These are phyloP conservation scores for Clepsis dumicolana DNA, from an alignment of 2,888 invertebrate species.

Conservation along the genomic window DNA sequence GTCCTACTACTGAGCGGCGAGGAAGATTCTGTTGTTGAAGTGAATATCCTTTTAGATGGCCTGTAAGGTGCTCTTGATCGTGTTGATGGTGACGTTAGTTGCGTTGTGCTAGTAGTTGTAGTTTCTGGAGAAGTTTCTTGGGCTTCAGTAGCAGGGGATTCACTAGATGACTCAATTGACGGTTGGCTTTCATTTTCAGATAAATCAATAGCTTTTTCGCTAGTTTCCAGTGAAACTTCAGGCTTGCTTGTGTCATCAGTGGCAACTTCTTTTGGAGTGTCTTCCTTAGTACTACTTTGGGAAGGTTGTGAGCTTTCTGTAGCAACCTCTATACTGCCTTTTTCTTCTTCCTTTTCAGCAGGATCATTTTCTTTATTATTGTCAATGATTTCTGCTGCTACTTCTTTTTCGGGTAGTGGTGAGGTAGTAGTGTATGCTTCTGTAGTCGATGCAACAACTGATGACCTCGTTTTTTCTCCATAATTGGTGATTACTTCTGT, in stretches of 20 bases:
- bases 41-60: constrained; percentile 73
- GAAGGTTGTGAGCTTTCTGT: constrained; percentile 15
- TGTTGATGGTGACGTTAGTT: constrained; percentile 56
- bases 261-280: constrained; percentile 12
- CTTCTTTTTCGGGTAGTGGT: constrained; percentile 52
- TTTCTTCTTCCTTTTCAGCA: constrained; percentile 10
- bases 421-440: constrained; percentile 48
- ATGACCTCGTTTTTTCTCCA: constrained; percentile 69
- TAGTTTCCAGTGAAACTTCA: constrained; percentile 59
- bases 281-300: constrained; percentile 20
- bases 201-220: constrained; percentile 59
- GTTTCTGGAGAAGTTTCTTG: constrained; percentile 57
- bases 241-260: constrained; percentile 49
- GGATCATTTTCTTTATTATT: constrained; percentile 28
- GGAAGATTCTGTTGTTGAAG: constrained; percentile 75
- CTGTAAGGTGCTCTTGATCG: constrained; percentile 73
- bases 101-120: constrained; percentile 66
- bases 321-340: constrained; percentile 39
- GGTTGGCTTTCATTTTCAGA: constrained; percentile 54
- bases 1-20: constrained; percentile 70
- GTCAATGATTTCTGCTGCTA: constrained; percentile 41
- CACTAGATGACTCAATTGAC: constrained; percentile 42
- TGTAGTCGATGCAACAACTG: constrained; percentile 50
- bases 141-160: constrained; percentile 50
- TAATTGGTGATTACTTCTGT: constrained; percentile 67